Evolutionary conservation across 2,113 vertebrate species (phyloP), one percentile per base, ranked within the genome.

Genomic region (cat (Felis catus)): DNA sequence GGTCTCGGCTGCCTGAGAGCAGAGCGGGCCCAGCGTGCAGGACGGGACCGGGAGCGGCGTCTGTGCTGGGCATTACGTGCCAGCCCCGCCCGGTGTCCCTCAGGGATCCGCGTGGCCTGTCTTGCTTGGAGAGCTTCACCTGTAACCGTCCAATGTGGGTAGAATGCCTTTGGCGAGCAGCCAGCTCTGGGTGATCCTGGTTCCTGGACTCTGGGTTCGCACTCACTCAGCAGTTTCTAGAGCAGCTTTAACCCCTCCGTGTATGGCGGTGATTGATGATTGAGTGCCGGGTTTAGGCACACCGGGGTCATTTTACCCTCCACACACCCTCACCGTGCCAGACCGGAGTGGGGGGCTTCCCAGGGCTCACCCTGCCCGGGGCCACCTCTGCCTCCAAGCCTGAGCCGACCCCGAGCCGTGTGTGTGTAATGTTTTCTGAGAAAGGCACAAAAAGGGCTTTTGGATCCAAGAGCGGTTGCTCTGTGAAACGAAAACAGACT

Each of bases 281-380:
- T 25, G 71, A 14, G 31, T 12, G 14, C 23, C 13, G 41, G 21
- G 36, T 48, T 33, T 33, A 1, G 21, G 33, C 0, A 4, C 23
- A 1, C 1, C 0, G 19, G 1, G 39, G n/a, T 79, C 7, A 0
- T 16, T 5, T n/a, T 21, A 14, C 15, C 16, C 31, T 13, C 23
- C 11, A 4, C 36, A 16, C 3, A 7, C 33, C 31, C 51, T 10
- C 5, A 21, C 18, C 14, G 55, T 58, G 55, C 55, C 55, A 19
- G 55, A 14, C 53, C 5, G 4, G 53, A 5, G 53, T 16, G 53
- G 51, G 4, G 19, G 68, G 33, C 25, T 53, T 83, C 81, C 31
- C 2, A 4, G 16, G 25, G 19, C 7, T 1, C 53, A 8, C 51
- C 41, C 70, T 19, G 3, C 48, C 53, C 65, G 4, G 45, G 12